Conservation (phyloP, 2,113 vertebrate species). For the Ranitomeya imitator region DNA sequence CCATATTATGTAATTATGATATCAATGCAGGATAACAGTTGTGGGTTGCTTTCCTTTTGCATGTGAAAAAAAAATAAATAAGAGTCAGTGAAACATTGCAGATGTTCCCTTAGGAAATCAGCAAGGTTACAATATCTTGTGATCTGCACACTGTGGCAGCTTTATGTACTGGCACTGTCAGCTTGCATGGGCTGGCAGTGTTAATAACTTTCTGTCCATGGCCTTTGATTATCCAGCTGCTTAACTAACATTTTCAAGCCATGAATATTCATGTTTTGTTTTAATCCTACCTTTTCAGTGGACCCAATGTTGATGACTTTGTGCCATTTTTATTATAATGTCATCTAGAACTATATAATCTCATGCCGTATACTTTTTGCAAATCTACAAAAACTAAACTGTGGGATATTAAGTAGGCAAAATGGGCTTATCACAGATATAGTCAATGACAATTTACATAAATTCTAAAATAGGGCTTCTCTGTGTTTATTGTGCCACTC, state of each 20-base stretch:
- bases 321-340: not conserved
- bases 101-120: constrained; percentile 7
- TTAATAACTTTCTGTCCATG: not conserved
- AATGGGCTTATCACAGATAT: no score
- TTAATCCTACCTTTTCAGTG: not conserved
- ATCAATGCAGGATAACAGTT: not conserved
- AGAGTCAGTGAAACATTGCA: constrained; percentile 23
- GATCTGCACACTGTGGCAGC: constrained; percentile 29
- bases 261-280: not conserved
- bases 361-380: not conserved
- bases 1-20: not conserved
- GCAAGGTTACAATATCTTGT: constrained; percentile 38
- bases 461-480: no score
- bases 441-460: no score
- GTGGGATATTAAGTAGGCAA: no score
- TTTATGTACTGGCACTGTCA: constrained; percentile 24
- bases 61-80: not conserved
- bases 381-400: no score
- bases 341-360: not conserved
- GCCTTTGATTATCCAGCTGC: constrained; percentile 28
- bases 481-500: no score
- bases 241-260: not conserved
- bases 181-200: not conserved
- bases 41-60: not conserved
- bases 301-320: constrained; percentile 2